Evolutionary conservation across 2,113 vertebrate species (phyloP).

Genomic region (Eclectus roratus): DNA sequence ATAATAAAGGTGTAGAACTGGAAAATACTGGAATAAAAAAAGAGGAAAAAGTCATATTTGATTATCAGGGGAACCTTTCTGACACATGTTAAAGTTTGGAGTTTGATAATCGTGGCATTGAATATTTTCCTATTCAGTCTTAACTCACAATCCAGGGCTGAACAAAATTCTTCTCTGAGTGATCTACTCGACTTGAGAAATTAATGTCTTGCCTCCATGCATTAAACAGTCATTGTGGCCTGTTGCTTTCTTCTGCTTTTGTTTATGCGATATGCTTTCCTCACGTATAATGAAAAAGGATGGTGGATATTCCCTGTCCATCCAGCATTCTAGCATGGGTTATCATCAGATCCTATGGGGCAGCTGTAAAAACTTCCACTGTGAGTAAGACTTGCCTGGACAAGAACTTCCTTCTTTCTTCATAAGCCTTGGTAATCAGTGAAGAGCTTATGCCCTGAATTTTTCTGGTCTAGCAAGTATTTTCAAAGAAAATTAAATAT

Average conservation of each 20-base stretch:
- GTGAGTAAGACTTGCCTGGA: background rate
- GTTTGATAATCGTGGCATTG: background rate
- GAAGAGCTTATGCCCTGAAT: background rate
- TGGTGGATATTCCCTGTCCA: background rate
- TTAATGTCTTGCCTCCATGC: background rate
- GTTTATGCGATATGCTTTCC: background rate
- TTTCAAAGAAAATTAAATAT: background rate
- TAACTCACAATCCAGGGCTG: background rate
- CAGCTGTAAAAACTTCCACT: background rate
- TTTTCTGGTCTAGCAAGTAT: background rate
- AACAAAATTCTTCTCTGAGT: background rate
- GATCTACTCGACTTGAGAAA: background rate
- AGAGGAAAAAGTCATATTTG: background rate
- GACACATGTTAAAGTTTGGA: background rate
- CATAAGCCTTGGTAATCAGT: background rate
- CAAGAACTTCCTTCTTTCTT: background rate
- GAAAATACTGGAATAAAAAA: slow-evolving; percentile 32
- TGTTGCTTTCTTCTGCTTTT: background rate
- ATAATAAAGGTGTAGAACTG: background rate
- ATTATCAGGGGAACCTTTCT: slow-evolving; percentile 11
- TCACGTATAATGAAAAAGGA: background rate
- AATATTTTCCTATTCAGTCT: background rate
- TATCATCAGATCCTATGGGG: background rate
- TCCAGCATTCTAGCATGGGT: background rate
- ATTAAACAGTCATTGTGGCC: background rate